phyloP scores from a whole-genome alignment of 2,113 vertebrate genomes.

The Mobula birostris region DNA sequence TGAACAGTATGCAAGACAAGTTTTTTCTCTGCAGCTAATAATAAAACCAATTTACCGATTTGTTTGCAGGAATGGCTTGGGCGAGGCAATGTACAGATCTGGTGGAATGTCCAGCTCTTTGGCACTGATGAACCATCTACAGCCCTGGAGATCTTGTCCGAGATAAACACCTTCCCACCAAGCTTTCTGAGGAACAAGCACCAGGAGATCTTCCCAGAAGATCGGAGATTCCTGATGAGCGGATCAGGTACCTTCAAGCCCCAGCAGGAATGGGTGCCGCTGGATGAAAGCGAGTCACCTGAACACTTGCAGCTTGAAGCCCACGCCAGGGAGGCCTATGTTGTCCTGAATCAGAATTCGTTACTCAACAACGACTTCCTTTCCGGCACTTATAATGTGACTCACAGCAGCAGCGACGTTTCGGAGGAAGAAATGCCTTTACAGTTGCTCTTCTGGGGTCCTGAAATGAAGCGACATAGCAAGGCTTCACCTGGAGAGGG shows the following conservation, averaged over 20 bases:
- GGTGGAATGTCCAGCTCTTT: constrained; percentile 54
- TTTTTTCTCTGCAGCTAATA: too few relatives aligned
- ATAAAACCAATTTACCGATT: too few relatives aligned
- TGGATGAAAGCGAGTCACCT: constrained; percentile 41
- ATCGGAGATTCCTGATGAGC: not conserved
- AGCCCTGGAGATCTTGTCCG: constrained; percentile 69
- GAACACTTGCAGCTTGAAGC: constrained; percentile 5
- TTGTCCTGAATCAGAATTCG: constrained; percentile 56
- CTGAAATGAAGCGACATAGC: constrained; percentile 42
- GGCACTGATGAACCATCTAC: constrained; percentile 56
- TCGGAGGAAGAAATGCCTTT: constrained; percentile 50
- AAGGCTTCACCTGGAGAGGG: not conserved
- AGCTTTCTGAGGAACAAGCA: not conserved
- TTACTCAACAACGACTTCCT: not conserved
- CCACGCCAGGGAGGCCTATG: constrained; percentile 60
- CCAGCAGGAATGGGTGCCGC: not conserved
- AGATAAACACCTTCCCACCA: constrained; percentile 44
- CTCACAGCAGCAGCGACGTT: constrained; percentile 40
- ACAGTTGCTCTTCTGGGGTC: constrained; percentile 50
- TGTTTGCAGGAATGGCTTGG: constrained; percentile 67
- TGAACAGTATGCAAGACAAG: too few relatives aligned
- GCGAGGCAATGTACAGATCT: constrained; percentile 55
- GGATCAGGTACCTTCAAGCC: not conserved
- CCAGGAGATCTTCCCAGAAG: not conserved
- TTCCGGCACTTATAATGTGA: too few relatives aligned